These are phyloP conservation scores for Phaethornis superciliosus DNA, from an alignment of 2,113 vertebrate genomes.

Conservation along the genomic window DNA sequence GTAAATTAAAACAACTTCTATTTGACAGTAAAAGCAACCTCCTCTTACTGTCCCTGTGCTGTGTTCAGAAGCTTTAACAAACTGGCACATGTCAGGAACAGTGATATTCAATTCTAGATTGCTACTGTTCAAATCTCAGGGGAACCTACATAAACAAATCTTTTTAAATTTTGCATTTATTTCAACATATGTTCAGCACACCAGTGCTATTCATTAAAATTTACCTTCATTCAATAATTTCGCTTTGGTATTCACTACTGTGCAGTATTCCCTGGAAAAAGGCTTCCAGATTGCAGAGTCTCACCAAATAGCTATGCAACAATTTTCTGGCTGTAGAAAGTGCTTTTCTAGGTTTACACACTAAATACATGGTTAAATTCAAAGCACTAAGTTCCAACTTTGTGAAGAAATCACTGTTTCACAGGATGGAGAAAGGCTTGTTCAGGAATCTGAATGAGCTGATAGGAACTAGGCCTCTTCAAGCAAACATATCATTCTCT, in stretches of 20 bases:
- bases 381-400: neutral
- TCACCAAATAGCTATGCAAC: conserved; percentile 6
- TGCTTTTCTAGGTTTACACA: neutral
- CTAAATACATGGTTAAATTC: neutral
- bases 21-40: neutral
- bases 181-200: conserved; percentile 55
- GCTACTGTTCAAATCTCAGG: conserved; percentile 29
- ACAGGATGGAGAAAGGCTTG: neutral
- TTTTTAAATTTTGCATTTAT: conserved; percentile 60
- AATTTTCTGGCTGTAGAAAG: conserved; percentile 17
- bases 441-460: neutral
- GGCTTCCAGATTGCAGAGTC: neutral
- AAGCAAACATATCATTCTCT: neutral
- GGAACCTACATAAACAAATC: conserved; percentile 51
- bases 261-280: neutral
- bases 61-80: neutral
- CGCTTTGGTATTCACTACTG: conserved; percentile 50
- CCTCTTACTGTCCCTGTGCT: neutral
- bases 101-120: conserved; percentile 23
- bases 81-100: neutral
- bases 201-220: conserved; percentile 61
- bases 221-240: conserved; percentile 34
- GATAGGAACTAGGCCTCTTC: neutral
- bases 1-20: neutral
- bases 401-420: neutral